These are phyloP conservation scores for Tylochromis polylepis DNA, from an alignment of 2,113 vertebrate genomes.

Conservation along the genomic window DNA sequence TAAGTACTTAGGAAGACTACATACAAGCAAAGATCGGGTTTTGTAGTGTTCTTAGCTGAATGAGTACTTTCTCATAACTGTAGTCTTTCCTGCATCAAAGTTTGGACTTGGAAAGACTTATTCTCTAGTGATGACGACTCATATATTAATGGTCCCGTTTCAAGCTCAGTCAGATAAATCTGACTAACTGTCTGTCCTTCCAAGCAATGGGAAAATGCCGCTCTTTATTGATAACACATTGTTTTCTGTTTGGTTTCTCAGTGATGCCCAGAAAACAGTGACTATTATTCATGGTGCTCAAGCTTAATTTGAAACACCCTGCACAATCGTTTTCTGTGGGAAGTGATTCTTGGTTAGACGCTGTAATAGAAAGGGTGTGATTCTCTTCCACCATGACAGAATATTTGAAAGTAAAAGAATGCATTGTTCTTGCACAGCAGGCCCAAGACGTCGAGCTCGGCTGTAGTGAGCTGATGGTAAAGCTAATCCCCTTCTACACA, in stretches of 20 bases:
- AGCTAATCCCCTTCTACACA: background rate
- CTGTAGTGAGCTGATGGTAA: background rate
- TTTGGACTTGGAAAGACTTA: background rate
- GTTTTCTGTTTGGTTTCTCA: constrained; percentile 32
- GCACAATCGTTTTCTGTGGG: constrained; percentile 7
- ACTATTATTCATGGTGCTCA: constrained; percentile 51
- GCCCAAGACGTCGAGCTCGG: background rate
- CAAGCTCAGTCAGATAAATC: background rate
- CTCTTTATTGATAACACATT: constrained; percentile 54
- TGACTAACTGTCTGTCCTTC: background rate
- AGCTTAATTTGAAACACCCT: constrained; percentile 60
- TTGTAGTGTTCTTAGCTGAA: background rate
- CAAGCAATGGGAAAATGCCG: background rate
- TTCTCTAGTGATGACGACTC: background rate
- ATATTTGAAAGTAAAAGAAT: background rate
- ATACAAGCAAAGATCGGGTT: background rate
- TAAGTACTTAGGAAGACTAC: background rate
- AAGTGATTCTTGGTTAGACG: background rate
- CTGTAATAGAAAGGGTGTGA: background rate
- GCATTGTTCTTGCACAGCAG: background rate
- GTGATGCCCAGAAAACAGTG: constrained; percentile 40
- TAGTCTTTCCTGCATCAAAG: background rate
- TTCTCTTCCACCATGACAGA: background rate
- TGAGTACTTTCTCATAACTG: background rate
- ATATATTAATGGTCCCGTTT: background rate